A percentile compares a stretch with the other conserved stretches of the same genome.
Evolutionary conservation across 2,888 invertebrate species (phyloP).

Genomic region (Argynnis bischoffii): DNA sequence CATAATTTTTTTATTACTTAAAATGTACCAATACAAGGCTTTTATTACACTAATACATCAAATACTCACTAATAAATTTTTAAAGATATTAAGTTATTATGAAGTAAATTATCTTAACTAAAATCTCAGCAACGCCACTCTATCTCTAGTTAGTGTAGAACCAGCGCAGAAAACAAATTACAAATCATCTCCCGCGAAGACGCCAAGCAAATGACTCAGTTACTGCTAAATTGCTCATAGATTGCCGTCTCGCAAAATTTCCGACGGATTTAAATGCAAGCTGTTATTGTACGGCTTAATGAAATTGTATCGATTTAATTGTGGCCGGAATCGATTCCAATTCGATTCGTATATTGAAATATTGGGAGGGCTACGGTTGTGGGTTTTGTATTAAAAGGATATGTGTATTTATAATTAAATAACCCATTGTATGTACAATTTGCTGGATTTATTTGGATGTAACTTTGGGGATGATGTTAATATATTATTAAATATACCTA

Average conservation of each 20-base stretch:
- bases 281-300: conserved; percentile 62
- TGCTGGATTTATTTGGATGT: background rate
- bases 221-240: conserved; percentile 75
- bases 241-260: conserved; percentile 74
- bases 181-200: conserved; percentile 77
- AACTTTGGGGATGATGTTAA: background rate
- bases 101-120: background rate
- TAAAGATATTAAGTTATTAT: background rate
- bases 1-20: too few species aligned
- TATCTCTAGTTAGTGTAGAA: background rate
- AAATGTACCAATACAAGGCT: too few species aligned
- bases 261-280: conserved; percentile 70
- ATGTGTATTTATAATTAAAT: background rate
- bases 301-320: conserved; percentile 66
- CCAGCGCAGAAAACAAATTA: conserved; percentile 76
- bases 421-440: background rate
- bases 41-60: too few species aligned
- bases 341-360: conserved; percentile 43
- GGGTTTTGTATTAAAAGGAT: background rate
- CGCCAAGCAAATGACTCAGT: conserved; percentile 76
- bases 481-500: background rate
- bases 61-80: too few species aligned
- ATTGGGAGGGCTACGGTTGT: conserved; percentile 24
- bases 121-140: conserved; percentile 42
- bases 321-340: conserved; percentile 46